Base-by-base conservation (phyloP, 2,888 invertebrate genomes). In the Heliconius charithonia region DNA sequence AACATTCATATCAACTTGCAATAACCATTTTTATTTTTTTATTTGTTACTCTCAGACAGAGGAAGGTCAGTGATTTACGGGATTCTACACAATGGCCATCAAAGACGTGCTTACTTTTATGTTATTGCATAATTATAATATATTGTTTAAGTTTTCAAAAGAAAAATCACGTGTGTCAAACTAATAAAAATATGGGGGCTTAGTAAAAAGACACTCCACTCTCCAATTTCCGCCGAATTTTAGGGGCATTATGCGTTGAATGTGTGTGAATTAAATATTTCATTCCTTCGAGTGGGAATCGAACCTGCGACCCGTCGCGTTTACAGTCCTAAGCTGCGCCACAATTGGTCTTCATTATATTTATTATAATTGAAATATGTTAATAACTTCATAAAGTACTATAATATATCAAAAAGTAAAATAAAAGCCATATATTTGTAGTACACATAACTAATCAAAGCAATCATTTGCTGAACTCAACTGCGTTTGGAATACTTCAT, bases 1-100 rank as follows among this genome's bases (percentile, higher is more conserved):
- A 77, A 77, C 72, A 77, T 72, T 77, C 77, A 77, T 72, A 65
- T 19, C n/a, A 45, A 65, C 65, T 37, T 70, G 56, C 72, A 65
- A 63, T 71, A 77, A 65, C 56, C 77, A 65, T 72, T 72, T 72
- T 77, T 51, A 63, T 41, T 71, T 72, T 72, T 72, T 77, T 51
- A 63, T 41, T 74, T 62, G 73, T 63, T 72, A 72, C 65, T 56
- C 65, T 71, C 65, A 65, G 69, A 65, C 62, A 70, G 65, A 45
- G 77, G 65, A 56, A 65, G 51, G 51, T 16, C 56, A 72, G 66
- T 66, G 72, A 77, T 72, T 77, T 72, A 77, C 65, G 65, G 65
- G 56, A 77, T 72, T 77, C 22, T 72, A 72, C 37, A 51, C 56
- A 72, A 77, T 77, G 56, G 65, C 56, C 32, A 25, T 72, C 63